These are phyloP conservation scores for Sinodicranocentrus sp. DNA, from an alignment of 2,888 invertebrate species.

Conservation along the genomic window DNA sequence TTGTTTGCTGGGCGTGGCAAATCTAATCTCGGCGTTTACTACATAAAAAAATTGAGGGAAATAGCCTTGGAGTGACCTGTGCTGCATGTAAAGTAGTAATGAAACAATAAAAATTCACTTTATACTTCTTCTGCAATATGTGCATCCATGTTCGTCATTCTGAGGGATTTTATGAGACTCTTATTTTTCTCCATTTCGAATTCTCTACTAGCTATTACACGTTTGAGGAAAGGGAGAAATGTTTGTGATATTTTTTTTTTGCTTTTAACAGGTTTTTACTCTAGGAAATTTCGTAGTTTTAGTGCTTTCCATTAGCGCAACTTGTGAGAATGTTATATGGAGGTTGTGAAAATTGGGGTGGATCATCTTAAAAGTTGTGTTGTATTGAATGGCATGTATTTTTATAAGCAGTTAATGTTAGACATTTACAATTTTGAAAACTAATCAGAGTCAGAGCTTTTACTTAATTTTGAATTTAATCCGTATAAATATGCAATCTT, in stretches of 20 bases:
- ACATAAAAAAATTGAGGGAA: not conserved
- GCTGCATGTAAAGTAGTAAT: constrained; percentile 35
- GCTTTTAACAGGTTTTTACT: not conserved
- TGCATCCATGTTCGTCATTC: constrained; percentile 10
- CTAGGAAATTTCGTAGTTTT: constrained; percentile 9
- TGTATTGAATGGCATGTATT: no score
- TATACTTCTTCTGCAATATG: constrained; percentile 18
- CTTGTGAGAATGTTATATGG: no score
- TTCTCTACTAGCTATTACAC: no score
- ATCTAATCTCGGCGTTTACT: constrained; percentile 31
- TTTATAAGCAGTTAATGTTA: no score
- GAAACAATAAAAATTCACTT: constrained; percentile 51
- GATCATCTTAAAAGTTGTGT: no score
- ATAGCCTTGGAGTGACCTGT: constrained; percentile 31
- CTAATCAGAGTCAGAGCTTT: no score
- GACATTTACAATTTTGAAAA: no score
- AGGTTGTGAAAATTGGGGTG: no score
- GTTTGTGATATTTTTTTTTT: not conserved
- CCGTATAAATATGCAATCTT: no score
- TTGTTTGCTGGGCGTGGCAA: not conserved
- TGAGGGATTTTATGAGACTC: constrained; percentile 7
- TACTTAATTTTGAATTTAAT: no score
- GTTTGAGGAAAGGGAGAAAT: not conserved
- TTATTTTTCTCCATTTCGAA: no score
- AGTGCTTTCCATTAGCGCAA: no score